These are phyloP conservation scores for Origma solitaria DNA, from an alignment of 2,113 vertebrate species.

Conservation along the genomic window DNA sequence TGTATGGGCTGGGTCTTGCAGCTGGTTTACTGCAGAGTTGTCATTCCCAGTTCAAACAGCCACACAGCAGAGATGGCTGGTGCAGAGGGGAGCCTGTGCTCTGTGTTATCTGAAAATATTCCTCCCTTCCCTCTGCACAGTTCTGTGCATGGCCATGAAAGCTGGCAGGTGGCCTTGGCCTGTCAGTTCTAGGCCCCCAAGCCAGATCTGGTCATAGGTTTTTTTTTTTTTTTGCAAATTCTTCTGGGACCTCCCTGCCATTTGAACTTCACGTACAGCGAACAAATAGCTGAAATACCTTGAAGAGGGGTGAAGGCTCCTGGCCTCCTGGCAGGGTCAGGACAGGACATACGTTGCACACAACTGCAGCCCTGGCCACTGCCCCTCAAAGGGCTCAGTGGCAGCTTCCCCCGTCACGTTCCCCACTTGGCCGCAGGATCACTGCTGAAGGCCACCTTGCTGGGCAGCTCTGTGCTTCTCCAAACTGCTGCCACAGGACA, in stretches of 20 bases:
- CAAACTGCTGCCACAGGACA: rapidly evolving
- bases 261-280: rapidly evolving
- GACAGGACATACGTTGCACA: neutral
- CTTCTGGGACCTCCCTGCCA: neutral
- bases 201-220: neutral
- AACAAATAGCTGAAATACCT: neutral
- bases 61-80: neutral
- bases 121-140: rapidly evolving
- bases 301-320: neutral
- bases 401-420: rapidly evolving
- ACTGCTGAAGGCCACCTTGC: rapidly evolving
- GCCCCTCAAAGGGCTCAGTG: rapidly evolving
- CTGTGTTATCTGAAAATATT: neutral
- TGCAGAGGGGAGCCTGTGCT: neutral
- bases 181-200: neutral
- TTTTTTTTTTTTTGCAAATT: neutral
- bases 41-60: neutral
- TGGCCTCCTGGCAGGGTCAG: rapidly evolving
- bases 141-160: rapidly evolving
- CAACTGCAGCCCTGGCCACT: neutral
- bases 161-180: neutral
- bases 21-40: neutral
- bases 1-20: neutral
- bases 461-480: neutral
- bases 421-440: rapidly evolving